A percentile compares a stretch with the other conserved stretches of the same genome.
Conservation (phyloP, 2,113 vertebrate species). For the Tricholaema leucomelas region DNA sequence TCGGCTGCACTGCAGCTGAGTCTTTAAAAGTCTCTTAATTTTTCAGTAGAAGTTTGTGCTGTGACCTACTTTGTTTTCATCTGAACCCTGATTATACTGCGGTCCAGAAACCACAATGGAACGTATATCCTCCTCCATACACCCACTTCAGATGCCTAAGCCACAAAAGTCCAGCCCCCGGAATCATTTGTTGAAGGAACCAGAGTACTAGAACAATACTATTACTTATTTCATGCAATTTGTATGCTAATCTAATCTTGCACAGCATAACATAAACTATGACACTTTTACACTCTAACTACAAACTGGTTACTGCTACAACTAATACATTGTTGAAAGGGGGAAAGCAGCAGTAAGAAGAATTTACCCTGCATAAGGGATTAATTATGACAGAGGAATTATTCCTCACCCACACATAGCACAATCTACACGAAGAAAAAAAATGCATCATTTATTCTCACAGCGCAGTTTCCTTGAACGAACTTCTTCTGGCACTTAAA, state of each 20-base stretch:
- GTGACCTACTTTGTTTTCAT: not conserved
- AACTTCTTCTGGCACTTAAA: not conserved
- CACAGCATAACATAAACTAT: not conserved
- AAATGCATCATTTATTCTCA: not conserved
- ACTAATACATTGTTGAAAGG: not conserved
- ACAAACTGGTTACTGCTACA: not conserved
- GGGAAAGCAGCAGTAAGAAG: not conserved
- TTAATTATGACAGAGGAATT: not conserved
- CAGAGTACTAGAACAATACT: not conserved
- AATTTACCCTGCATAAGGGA: not conserved
- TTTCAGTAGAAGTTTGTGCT: not conserved
- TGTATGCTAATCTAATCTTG: constrained; percentile 33
- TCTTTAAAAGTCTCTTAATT: not conserved
- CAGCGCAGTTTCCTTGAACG: not conserved
- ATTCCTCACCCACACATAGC: not conserved
- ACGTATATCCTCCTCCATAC: not conserved
- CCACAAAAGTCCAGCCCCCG: constrained; percentile 4
- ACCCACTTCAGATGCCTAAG: constrained; percentile 10
- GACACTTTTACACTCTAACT: not conserved
- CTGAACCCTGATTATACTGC: not conserved
- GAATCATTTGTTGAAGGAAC: not conserved
- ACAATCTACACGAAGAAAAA: not conserved
- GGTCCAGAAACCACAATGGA: constrained; percentile 26
- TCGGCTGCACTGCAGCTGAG: not conserved
- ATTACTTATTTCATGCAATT: constrained; percentile 14